Evolutionary conservation across 2,113 vertebrate species (phyloP), one percentile per base, ranked within the genome.

Genomic region (Nothobranchius furzeri): DNA sequence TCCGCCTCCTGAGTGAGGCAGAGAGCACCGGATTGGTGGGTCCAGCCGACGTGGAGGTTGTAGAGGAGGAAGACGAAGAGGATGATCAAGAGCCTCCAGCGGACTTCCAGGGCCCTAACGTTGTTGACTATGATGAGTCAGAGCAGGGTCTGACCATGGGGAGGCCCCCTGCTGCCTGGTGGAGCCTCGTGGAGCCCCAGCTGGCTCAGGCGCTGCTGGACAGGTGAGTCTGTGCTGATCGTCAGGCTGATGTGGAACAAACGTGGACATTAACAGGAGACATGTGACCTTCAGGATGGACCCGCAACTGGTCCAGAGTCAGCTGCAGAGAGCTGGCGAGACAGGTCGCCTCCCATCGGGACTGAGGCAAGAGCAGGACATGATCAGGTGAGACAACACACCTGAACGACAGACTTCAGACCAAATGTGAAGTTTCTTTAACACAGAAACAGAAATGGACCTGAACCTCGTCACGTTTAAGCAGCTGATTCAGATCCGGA

Each of bases 101-200:
- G 0, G 91, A 93, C 67, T 90, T 92, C 66, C 88, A 78, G 66
- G 86, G 79, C 0, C 82, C 78, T 0, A 81, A 74, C 54, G 84
- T 79, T 0, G 48, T 78, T 0, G 93, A 94, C 61, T 95, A 94
- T 2, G 94, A 94, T 15, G 93, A 94, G 60, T 91, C 88, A 0
- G 88, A 88, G 17, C 79, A 72, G 30, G 83, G 73, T 0, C n/a
- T 89, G 50, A 90, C 50, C 74, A 89, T 90, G 86, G 83, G 82
- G 3, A 86, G 89, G 58, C 86, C 90, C 24, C 74, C 78, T 2
- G 71, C 82, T 0, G 56, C 83, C 8, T 86, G 89, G 87, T 87
- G 77, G 79, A 83, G 88, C 10, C 86, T 72, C 1, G 6, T 78
- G 64, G 83, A 84, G 24, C 88, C 83, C 0, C 86, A 89, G 78